Conservation (phyloP, 2,888 invertebrate species). For the Pyrrhia umbra region DNA sequence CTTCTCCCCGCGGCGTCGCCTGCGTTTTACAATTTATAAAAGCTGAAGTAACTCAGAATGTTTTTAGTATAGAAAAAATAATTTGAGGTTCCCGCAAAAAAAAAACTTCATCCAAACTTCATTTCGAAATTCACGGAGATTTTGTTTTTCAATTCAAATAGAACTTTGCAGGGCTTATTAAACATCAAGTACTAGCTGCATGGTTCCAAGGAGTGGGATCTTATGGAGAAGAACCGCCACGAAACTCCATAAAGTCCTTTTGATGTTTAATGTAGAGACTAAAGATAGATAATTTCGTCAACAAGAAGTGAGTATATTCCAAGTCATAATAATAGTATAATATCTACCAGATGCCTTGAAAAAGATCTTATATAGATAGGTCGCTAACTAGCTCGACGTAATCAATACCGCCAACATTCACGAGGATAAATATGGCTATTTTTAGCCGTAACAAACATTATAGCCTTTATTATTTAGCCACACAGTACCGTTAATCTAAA, state of each 20-base stretch:
- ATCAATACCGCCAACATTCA: constrained; percentile 1
- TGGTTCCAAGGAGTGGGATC: no score
- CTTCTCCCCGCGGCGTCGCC: neutral
- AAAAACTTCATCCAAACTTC: no score
- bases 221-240: no score
- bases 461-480: constrained; percentile 14
- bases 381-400: neutral
- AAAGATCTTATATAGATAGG: neutral
- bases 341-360: neutral
- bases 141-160: no score
- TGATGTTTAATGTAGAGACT: no score
- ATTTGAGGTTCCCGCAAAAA: no score
- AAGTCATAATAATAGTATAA: neutral
- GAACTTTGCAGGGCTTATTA: no score
- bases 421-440: constrained; percentile 9
- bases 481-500: constrained; percentile 42
- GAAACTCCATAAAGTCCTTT: no score
- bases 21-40: neutral
- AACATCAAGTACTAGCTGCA: no score
- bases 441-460: constrained; percentile 22
- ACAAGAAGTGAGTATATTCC: neutral
- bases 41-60: no score
- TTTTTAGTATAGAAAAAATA: no score
- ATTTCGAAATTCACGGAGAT: no score
- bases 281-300: neutral